These are phyloP conservation scores for Lagopus muta DNA, from an alignment of 2,113 vertebrate genomes.

Conservation along the genomic window DNA sequence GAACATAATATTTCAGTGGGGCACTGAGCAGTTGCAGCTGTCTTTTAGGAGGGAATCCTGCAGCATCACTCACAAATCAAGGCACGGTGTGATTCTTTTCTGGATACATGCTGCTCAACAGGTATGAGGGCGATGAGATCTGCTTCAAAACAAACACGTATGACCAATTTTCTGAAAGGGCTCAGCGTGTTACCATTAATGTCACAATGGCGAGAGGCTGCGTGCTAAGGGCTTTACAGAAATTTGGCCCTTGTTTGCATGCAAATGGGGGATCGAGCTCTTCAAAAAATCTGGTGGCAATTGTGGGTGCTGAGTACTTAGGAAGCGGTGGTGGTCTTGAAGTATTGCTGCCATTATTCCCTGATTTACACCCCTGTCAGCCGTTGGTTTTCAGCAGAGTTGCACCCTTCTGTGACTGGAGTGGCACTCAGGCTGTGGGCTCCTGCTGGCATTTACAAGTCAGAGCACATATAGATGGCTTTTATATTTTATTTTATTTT, in stretches of 20 bases:
- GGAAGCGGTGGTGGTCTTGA: conserved; percentile 49
- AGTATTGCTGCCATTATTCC: conserved; percentile 24
- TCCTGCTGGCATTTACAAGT: conserved; percentile 1
- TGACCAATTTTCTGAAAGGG: conserved; percentile 32
- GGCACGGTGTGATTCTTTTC: neutral
- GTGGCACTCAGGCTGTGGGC: neutral
- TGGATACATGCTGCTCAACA: neutral
- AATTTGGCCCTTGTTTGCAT: conserved; percentile 48
- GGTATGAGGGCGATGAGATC: conserved; percentile 20
- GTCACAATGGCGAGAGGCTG: conserved; percentile 22
- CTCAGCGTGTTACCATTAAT: conserved; percentile 46
- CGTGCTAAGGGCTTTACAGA: conserved; percentile 37
- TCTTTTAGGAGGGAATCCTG: neutral
- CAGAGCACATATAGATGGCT: neutral
- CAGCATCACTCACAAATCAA: neutral
- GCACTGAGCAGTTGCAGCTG: conserved; percentile 6
- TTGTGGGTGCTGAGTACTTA: conserved; percentile 39
- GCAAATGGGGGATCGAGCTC: neutral
- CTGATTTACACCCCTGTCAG: conserved; percentile 49
- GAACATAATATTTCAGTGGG: neutral
- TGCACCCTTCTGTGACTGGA: neutral
- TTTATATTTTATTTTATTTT: neutral
- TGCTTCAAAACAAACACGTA: conserved; percentile 59
- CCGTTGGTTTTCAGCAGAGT: conserved; percentile 21
- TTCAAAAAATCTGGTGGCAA: conserved; percentile 55